Evolutionary conservation across 2,888 invertebrate species (phyloP), one percentile per base, ranked within the genome.

Genomic region (Anthrax anthrax): DNA sequence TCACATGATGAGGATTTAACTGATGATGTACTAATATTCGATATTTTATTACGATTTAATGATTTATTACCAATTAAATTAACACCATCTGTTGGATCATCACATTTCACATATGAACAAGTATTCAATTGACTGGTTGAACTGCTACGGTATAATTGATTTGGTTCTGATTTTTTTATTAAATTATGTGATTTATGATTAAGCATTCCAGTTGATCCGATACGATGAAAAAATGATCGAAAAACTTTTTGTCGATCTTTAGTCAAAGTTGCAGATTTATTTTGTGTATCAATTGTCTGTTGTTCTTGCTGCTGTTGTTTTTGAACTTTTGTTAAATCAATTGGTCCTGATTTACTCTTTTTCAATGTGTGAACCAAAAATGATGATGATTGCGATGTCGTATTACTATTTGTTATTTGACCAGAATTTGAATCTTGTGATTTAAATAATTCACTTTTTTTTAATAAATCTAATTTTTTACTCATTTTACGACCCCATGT

Each of bases 401-500:
- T 18, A 18, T 14, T 14, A 37, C 17, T 23, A 19, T n/a, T 23
- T 36, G 34, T 16, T 32, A 40, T 40, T 41, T 6, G 8, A 6
- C 5, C 23, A 23, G 23, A 23, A 32, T 46, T 38, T 27, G 23
- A 23, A 32, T 46, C 41, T 27, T 39, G 43, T 55, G 47, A 63
- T 60, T 81, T 77, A 64, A 79, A 76, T 57, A 74, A 67, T 46
- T 81, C 80, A 45, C 74, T 68, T 55, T 80, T 77, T 54, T 82
- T 79, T 50, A 84, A 71, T 60, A 81, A 75, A 58, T 84, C 84
- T 58, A 84, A 70, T 64, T 83, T 84, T 56, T 80, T 80, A 53
- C 84, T 82, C 81, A 84, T 82, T 53, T 80, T 75, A 51, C 81
- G 78, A 58, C 84, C 81, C 84, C 84, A 84, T 55, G 81, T 80